Base-by-base conservation (phyloP, 2,797 vertebrate genomes). In the Lepilemur septentrionalis region DNA sequence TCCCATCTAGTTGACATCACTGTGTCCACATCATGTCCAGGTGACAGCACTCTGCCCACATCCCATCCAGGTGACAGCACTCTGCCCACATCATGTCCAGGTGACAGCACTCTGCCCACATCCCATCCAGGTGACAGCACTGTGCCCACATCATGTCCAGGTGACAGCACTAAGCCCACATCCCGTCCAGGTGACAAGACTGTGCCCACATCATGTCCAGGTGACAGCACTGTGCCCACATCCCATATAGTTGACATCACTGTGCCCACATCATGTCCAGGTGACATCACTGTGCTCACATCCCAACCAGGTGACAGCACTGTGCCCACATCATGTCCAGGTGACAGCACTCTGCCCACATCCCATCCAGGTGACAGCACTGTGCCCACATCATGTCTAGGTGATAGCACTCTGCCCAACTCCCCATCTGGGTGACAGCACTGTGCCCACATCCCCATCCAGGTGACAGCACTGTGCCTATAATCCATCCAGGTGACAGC, bases 331-430 rank as follows among this genome's bases (percentile, higher is more conserved):
- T 57, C 55, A 20, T 22, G 8, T 7, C 52, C 52, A 57, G 22
- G 55, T 23, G 55, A 57, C 55, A 46, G 10, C 0, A 25, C 57
- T 25, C 6, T 20, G 20, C 55, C 20, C 55, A 57, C 48, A 57
- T 22, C 55, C 20, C 4, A 11, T 12, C 57, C 5, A 15, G 61
- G 61, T 63, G 61, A 63, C 9, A 11, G 20, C 0, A 35, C 35
- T 2, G 9, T 35, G 4, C n/a, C n/a, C 9, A 4, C 0, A 5
- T 22, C 18, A 1, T 5, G 17, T 8, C 65, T 7, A 9, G 15
- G 32, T 65, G 63, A 65, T 3, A 17, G 14, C 0, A 7, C 61
- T 1, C 6, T 17, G 1, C 61, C 32, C 63, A 4, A 32, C 0
- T 2, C 32, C 4, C 63, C 22, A 25, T 57, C 22, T 0, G 25